Evolutionary conservation across 2,888 invertebrate species (phyloP).

Genomic region (Thelaira solivaga): DNA sequence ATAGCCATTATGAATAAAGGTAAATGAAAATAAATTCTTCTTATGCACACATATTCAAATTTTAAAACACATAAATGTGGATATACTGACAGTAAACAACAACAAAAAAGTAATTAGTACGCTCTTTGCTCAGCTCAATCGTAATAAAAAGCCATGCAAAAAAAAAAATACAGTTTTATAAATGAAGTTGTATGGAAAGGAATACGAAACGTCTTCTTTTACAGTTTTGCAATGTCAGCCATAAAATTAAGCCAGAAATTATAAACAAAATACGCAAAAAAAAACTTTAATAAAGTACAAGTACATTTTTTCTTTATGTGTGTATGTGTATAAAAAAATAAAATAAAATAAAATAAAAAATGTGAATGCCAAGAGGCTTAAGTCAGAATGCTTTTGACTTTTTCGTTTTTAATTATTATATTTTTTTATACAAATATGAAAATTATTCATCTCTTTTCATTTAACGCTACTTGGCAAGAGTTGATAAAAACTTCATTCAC

Average conservation of each 20-base stretch:
- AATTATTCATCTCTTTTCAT: slow-evolving; percentile 5
- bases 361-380: slow-evolving; percentile 56
- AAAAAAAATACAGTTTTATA: slow-evolving; percentile 36
- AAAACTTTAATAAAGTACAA: slow-evolving; percentile 34
- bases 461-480: slow-evolving; percentile 6
- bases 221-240: slow-evolving; percentile 58
- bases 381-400: slow-evolving; percentile 24
- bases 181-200: slow-evolving; percentile 11
- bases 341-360: slow-evolving; percentile 7
- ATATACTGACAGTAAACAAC: slow-evolving; percentile 42
- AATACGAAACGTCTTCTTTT: slow-evolving; percentile 23
- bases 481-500: slow-evolving; percentile 43
- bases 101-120: slow-evolving; percentile 62
- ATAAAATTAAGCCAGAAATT: slow-evolving; percentile 59
- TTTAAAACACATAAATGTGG: too few species aligned
- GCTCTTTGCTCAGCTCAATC: slow-evolving; percentile 55
- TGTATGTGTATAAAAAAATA: too few species aligned
- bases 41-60: not conserved
- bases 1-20: slow-evolving; percentile 24
- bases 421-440: too few species aligned
- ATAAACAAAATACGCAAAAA: slow-evolving; percentile 30
- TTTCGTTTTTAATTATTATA: too few species aligned
- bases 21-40: not conserved
- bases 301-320: too few species aligned
- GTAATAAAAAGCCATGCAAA: slow-evolving; percentile 52